These are phyloP conservation scores for Allacma fusca DNA, from an alignment of 2,888 invertebrate genomes.

Conservation along the genomic window DNA sequence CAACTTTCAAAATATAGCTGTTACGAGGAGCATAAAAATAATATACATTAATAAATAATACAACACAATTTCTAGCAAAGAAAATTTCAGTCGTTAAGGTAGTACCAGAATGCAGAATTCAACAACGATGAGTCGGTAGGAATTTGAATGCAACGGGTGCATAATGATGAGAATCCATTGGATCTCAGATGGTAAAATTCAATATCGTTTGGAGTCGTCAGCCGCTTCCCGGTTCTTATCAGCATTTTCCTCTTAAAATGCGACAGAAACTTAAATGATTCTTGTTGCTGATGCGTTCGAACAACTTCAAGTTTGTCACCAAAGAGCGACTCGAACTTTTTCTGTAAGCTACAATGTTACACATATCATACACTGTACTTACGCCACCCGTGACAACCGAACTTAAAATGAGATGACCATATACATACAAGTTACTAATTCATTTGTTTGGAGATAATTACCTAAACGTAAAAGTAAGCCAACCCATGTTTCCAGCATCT, in stretches of 20 bases:
- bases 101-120: conserved; percentile 94
- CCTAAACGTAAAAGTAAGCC: conserved; percentile 98
- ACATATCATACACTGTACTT: too few species aligned
- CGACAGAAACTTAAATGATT: conserved; percentile 96
- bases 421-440: too few species aligned
- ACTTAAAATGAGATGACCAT: too few species aligned
- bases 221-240: conserved; percentile 84
- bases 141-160: conserved; percentile 90
- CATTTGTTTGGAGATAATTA: too few species aligned
- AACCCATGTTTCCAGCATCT: conserved; percentile 98
- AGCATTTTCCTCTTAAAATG: conserved; percentile 96
- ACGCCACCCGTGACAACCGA: too few species aligned
- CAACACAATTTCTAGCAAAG: too few species aligned
- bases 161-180: conserved; percentile 88
- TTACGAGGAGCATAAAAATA: too few species aligned
- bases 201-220: conserved; percentile 67
- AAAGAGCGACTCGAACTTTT: conserved; percentile 88
- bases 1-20: conserved; percentile 89
- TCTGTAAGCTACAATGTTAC: conserved; percentile 72
- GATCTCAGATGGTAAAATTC: conserved; percentile 95
- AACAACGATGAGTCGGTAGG: conserved; percentile 82
- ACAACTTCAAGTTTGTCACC: conserved; percentile 93
- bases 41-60: too few species aligned
- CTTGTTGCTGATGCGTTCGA: conserved; percentile 97
- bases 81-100: too few species aligned